These are phyloP conservation scores for Pachyramphus minor DNA, from an alignment of 2,113 vertebrate species.

Conservation along the genomic window DNA sequence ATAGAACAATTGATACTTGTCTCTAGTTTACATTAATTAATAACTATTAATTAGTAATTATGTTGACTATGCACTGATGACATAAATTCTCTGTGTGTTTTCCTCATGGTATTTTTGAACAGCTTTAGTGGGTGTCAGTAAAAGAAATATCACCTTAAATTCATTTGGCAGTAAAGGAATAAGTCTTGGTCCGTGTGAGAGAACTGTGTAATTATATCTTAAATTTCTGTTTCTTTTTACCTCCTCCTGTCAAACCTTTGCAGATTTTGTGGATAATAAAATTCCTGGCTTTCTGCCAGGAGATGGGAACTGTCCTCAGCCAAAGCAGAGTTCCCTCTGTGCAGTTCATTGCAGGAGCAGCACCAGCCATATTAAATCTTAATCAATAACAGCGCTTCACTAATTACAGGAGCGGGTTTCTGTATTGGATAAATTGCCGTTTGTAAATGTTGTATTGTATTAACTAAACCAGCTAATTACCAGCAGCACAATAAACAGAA, in stretches of 20 bases:
- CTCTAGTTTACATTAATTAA: too few species aligned
- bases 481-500: constrained; percentile 66
- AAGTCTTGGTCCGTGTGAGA: not conserved
- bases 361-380: constrained; percentile 67
- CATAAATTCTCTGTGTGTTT: not conserved
- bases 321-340: constrained; percentile 50
- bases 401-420: constrained; percentile 70
- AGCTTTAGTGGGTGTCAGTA: not conserved
- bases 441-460: constrained; percentile 72
- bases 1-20: not conserved
- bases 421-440: constrained; percentile 68
- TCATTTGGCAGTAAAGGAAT: not conserved
- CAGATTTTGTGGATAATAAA: not conserved
- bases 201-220: not conserved
- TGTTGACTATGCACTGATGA: not conserved
- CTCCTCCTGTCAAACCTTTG: not conserved
- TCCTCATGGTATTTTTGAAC: not conserved
- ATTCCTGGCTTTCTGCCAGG: constrained; percentile 17
- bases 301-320: constrained; percentile 55
- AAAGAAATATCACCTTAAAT: not conserved
- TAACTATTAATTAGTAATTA: not conserved
- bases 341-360: constrained; percentile 31
- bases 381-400: constrained; percentile 73
- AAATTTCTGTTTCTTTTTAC: not conserved
- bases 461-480: constrained; percentile 73